These are phyloP conservation scores for Dryobates pubescens DNA, from an alignment of 2,797 vertebrate genomes.

Conservation along the genomic window DNA sequence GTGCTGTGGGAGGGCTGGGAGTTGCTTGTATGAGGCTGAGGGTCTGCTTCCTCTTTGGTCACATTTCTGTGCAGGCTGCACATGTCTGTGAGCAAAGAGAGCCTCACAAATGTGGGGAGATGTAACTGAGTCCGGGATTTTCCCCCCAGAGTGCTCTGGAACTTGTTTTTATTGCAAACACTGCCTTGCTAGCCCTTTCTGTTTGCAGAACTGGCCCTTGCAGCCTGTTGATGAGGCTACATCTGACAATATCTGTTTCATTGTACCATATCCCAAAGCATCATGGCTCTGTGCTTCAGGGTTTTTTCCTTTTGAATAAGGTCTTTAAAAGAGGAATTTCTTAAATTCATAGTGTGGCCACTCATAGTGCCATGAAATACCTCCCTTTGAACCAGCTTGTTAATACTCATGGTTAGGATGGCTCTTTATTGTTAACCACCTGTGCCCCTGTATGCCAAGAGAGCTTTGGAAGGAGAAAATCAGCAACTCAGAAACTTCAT, in stretches of 20 bases:
- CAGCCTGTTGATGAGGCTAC: not conserved
- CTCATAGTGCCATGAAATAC: not conserved
- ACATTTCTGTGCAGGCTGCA: not conserved
- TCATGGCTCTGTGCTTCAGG: not conserved
- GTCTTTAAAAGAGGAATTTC: not conserved
- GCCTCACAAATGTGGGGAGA: not conserved
- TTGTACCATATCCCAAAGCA: not conserved
- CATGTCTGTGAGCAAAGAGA: not conserved
- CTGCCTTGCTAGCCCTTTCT: not conserved
- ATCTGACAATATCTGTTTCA: not conserved
- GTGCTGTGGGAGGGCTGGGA: not conserved
- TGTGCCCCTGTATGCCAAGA: not conserved
- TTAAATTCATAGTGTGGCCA: not conserved
- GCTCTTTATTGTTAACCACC: not conserved
- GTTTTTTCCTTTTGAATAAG: not conserved
- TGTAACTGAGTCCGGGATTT: not conserved
- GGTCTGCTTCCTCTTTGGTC: not conserved
- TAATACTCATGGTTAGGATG: not conserved
- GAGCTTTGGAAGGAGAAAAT: not conserved
- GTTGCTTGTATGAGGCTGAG: not conserved
- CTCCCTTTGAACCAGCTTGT: not conserved
- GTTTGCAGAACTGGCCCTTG: not conserved
- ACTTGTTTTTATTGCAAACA: slow-evolving; percentile 26
- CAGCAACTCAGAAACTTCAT: not conserved
- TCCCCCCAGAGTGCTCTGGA: not conserved